These are phyloP conservation scores for Tragopan temminckii DNA, from an alignment of 2,797 vertebrate species.

Conservation along the genomic window DNA sequence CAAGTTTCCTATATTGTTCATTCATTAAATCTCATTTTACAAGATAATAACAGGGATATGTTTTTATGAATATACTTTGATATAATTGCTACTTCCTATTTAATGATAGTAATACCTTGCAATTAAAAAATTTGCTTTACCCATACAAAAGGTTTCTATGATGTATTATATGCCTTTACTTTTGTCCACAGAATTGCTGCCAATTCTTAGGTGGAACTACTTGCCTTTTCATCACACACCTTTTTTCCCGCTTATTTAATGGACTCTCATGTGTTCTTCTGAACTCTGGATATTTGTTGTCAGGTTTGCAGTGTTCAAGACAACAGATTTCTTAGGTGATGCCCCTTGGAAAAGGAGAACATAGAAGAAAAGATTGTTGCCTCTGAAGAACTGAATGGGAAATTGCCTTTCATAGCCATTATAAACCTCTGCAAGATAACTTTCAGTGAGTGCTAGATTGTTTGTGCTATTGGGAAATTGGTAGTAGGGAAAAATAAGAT, in stretches of 20 bases:
- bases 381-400: not conserved
- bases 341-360: not conserved
- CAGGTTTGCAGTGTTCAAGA: not conserved
- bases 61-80: slow-evolving; percentile 2
- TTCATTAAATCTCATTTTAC: slow-evolving; percentile 18
- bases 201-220: not conserved
- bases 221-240: not conserved
- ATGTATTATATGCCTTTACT: not conserved
- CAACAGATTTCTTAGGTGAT: not conserved
- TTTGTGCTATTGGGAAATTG: not conserved
- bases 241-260: not conserved
- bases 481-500: not conserved
- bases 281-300: not conserved
- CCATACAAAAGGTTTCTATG: not conserved
- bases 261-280: not conserved
- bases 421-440: not conserved
- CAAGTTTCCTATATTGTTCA: not conserved
- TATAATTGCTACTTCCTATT: slow-evolving; percentile 23
- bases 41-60: slow-evolving; percentile 5
- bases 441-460: not conserved
- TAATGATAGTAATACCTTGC: slow-evolving; percentile 4
- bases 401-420: not conserved
- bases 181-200: not conserved
- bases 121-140: slow-evolving; percentile 49
- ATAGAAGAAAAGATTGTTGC: not conserved